phyloP scores from a whole-genome alignment of 2,113 vertebrate genomes.

The Otus sunia region DNA sequence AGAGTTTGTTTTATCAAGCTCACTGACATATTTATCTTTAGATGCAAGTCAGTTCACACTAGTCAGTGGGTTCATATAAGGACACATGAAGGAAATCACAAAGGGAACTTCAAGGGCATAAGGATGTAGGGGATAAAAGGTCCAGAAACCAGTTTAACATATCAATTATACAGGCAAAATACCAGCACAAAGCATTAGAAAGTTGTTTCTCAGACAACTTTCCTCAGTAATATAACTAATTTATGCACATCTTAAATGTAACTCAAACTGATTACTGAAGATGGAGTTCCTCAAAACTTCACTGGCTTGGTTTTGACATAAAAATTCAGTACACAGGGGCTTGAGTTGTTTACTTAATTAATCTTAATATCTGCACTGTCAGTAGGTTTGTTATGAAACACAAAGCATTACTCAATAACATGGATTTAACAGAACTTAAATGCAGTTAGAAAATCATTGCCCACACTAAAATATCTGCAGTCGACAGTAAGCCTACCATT shows the following conservation, averaged over 20 bases:
- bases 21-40: conserved; percentile 32
- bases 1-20: conserved; percentile 27
- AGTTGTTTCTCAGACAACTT: background rate
- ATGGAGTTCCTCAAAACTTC: background rate
- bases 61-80: conserved; percentile 32
- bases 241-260: background rate
- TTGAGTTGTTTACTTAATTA: background rate
- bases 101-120: background rate
- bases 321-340: background rate
- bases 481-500: background rate
- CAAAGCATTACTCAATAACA: background rate
- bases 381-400: background rate
- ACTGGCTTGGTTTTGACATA: background rate
- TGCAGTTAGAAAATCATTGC: background rate
- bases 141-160: background rate
- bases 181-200: background rate
- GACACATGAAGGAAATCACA: conserved; percentile 15
- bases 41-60: background rate
- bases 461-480: background rate
- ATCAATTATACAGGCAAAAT: background rate
- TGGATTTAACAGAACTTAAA: background rate
- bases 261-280: background rate
- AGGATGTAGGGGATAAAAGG: background rate
- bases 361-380: background rate
- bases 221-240: background rate